Percentiles rank a stretch among this genome's conserved stretches.
phyloP scores from a whole-genome alignment of 2,113 vertebrate species.

The Nannobrachium achirus region DNA sequence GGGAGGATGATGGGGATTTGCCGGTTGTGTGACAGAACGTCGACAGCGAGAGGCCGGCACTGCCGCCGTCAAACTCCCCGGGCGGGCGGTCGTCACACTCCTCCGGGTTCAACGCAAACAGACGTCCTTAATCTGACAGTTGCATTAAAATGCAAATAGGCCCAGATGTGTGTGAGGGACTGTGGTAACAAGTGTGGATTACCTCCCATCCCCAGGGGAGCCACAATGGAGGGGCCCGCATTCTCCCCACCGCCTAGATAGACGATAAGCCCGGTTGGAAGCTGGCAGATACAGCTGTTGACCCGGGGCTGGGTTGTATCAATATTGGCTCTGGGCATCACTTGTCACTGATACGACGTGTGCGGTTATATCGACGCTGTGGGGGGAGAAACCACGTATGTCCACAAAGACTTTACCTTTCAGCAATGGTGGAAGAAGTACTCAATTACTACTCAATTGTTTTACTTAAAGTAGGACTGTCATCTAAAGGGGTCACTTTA shows the following conservation, averaged over 20 bases:
- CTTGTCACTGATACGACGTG: background rate
- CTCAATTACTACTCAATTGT: too few relatives aligned
- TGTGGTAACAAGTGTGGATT: slow-evolving; percentile 71
- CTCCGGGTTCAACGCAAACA: slow-evolving; percentile 59
- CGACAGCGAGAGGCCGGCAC: slow-evolving; percentile 35
- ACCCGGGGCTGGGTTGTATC: slow-evolving; percentile 59
- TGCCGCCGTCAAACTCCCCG: slow-evolving; percentile 55
- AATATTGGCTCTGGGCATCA: slow-evolving; percentile 45
- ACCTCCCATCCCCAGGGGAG: slow-evolving; percentile 57
- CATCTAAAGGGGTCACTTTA: too few relatives aligned
- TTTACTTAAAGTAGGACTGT: too few relatives aligned
- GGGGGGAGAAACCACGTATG: background rate
- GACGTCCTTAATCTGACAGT: slow-evolving; percentile 67
- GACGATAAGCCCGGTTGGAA: slow-evolving; percentile 53
- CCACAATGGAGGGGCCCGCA: slow-evolving; percentile 4
- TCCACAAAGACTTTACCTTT: background rate
- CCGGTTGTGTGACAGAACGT: slow-evolving; percentile 52
- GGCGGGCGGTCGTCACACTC: slow-evolving; percentile 66
- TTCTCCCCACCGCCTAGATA: background rate
- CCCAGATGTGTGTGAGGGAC: slow-evolving; percentile 65
- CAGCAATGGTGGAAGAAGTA: too few relatives aligned
- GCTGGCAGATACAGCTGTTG: slow-evolving; percentile 63
- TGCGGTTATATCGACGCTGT: too few relatives aligned
- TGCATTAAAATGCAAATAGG: slow-evolving; percentile 79
- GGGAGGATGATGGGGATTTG: slow-evolving; percentile 54